Conservation (phyloP, 2,888 invertebrate species). For the Amphipyra tragopoginis region DNA sequence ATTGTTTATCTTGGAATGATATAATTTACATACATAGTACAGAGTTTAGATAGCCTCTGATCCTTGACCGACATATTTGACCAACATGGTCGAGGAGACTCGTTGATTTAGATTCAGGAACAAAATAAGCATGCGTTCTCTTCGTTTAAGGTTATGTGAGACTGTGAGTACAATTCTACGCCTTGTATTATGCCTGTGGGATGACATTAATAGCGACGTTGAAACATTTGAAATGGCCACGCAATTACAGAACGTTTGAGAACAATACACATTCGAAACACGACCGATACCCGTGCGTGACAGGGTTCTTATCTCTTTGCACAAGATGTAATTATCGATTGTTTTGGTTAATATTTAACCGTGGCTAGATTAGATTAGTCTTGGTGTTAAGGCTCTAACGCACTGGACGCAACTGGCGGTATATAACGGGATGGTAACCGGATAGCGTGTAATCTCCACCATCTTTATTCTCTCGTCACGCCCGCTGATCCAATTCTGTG, state of each 20-base stretch:
- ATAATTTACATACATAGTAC: slow-evolving; percentile 24
- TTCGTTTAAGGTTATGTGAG: slow-evolving; percentile 3
- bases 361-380: slow-evolving; percentile 57
- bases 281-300: slow-evolving; percentile 50
- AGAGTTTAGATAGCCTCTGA: slow-evolving; percentile 13
- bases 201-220: slow-evolving; percentile 13
- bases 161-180: not conserved
- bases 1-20: slow-evolving; percentile 31
- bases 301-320: slow-evolving; percentile 57
- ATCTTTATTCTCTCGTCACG: slow-evolving; percentile 74
- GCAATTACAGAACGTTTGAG: slow-evolving; percentile 28
- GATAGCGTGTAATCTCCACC: slow-evolving; percentile 70
- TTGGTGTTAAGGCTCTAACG: slow-evolving; percentile 47
- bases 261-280: slow-evolving; percentile 49
- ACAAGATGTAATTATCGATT: slow-evolving; percentile 63
- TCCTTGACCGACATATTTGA: too few species aligned
- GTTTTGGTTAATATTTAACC: slow-evolving; percentile 64
- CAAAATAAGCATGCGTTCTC: not conserved
- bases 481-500: slow-evolving; percentile 72
- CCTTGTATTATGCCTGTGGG: slow-evolving; percentile 1
- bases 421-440: slow-evolving; percentile 66
- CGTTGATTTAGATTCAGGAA: not conserved
- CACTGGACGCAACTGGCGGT: slow-evolving; percentile 49
- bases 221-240: slow-evolving; percentile 37
- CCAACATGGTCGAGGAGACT: too few species aligned